A percentile compares a stretch with the other conserved stretches of the same genome.
phyloP scores from a whole-genome alignment of 2,888 invertebrate species.

The Orthosia cruda region DNA sequence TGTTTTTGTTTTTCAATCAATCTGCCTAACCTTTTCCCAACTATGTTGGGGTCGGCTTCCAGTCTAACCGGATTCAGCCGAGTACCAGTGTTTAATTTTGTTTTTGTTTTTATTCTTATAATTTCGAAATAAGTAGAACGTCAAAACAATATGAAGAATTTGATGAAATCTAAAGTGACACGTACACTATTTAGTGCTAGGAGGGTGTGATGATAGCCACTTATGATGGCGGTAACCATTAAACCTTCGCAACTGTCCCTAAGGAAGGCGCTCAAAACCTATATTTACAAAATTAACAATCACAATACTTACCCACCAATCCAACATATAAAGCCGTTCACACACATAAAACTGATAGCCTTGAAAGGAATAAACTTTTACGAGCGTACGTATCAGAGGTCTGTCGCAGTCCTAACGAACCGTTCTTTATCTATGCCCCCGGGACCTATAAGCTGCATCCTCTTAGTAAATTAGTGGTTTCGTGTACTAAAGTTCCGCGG shows the following conservation, averaged over 20 bases:
- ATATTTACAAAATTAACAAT: constrained; percentile 8
- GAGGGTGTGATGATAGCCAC: background rate
- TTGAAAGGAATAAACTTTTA: constrained; percentile 64
- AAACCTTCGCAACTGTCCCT: constrained; percentile 5
- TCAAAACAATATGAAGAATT: background rate
- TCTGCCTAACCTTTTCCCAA: too few relatives aligned
- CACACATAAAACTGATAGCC: constrained; percentile 59
- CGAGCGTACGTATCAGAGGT: constrained; percentile 51
- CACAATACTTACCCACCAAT: background rate
- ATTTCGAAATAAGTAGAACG: background rate
- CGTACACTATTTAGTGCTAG: background rate
- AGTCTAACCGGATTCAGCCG: too few relatives aligned
- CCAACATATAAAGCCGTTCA: constrained; percentile 43
- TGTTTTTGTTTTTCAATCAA: background rate
- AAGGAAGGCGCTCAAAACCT: background rate
- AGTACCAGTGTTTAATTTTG: too few relatives aligned
- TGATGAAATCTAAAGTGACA: background rate
- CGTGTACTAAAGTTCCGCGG: constrained; percentile 28
- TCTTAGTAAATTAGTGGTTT: constrained; percentile 58
- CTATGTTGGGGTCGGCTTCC: too few relatives aligned
- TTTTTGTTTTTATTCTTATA: background rate
- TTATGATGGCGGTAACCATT: background rate
- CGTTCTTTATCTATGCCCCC: constrained; percentile 38
- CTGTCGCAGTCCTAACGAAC: constrained; percentile 38
- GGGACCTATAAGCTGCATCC: constrained; percentile 52